Percentiles rank a stretch among this genome's conserved stretches.
Evolutionary conservation across 23 tunicate genomes (phyloP).

Genomic region (Halocynthia aurantium): DNA sequence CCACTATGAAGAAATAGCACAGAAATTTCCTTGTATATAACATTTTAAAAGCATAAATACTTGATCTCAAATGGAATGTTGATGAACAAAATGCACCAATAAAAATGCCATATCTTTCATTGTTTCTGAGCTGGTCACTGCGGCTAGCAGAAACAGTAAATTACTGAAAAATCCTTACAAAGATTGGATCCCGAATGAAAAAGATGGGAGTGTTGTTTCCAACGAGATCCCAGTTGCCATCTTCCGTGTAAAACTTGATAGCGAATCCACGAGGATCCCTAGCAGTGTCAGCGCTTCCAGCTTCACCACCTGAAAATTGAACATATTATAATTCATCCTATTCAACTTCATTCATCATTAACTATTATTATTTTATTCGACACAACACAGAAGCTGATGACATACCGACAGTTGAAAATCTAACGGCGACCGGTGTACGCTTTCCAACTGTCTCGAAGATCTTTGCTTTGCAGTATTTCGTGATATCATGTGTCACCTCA

Average conservation of each 20-base stretch:
- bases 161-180: constrained; percentile 42
- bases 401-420: constrained; percentile 96
- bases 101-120: no score
- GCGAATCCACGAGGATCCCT: constrained; percentile 97
- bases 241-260: constrained; percentile 90
- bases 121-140: neutral
- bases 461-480: constrained; percentile 85
- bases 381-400: neutral
- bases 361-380: neutral
- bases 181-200: constrained; percentile 90
- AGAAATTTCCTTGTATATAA: no score
- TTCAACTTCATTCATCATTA: no score
- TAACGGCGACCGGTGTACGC: constrained; percentile 71
- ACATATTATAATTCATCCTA: no score
- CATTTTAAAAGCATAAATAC: no score
- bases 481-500: constrained; percentile 93
- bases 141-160: neutral
- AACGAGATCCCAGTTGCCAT: constrained; percentile 96
- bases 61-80: no score
- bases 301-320: constrained; percentile 60
- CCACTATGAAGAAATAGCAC: no score
- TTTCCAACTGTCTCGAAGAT: constrained; percentile 80
- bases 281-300: constrained; percentile 96
- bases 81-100: no score
- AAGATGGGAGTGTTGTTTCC: constrained; percentile 97